Evolutionary conservation across 2,888 invertebrate species (phyloP).

Genomic region (Fragum sueziense): DNA sequence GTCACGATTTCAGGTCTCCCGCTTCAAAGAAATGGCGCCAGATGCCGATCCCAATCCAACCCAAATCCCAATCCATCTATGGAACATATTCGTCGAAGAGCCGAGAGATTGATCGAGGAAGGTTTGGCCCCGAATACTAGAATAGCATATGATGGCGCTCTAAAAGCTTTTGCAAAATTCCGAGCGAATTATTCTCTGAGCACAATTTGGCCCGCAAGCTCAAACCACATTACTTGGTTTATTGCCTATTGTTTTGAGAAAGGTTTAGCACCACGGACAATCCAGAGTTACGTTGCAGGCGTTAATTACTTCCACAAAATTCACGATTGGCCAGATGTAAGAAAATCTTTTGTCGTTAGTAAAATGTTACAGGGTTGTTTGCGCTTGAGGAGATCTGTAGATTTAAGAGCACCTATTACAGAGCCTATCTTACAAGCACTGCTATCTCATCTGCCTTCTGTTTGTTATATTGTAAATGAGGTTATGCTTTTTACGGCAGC

Average conservation of each 20-base stretch:
- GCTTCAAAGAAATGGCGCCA: background rate
- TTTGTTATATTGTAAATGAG: background rate
- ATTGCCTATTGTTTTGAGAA: slow-evolving; percentile 1
- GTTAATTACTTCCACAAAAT: background rate
- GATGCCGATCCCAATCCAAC: background rate
- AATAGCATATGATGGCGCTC: background rate
- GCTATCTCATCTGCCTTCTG: background rate
- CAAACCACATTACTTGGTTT: background rate
- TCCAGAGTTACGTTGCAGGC: too few relatives aligned
- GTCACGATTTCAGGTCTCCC: slow-evolving; percentile 1
- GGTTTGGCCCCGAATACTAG: background rate
- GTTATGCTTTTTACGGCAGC: background rate
- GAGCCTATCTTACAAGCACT: background rate
- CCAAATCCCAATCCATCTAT: background rate
- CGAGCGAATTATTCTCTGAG: background rate
- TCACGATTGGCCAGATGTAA: background rate
- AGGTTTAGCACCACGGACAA: background rate
- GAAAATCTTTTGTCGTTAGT: background rate
- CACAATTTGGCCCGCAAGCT: background rate
- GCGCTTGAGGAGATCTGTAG: background rate
- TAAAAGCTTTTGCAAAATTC: background rate
- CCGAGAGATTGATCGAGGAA: background rate
- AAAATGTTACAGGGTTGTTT: background rate
- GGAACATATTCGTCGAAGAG: background rate
- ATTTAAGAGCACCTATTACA: background rate